Conservation (phyloP, 2,113 vertebrate species). For the Trachemys scripta region DNA sequence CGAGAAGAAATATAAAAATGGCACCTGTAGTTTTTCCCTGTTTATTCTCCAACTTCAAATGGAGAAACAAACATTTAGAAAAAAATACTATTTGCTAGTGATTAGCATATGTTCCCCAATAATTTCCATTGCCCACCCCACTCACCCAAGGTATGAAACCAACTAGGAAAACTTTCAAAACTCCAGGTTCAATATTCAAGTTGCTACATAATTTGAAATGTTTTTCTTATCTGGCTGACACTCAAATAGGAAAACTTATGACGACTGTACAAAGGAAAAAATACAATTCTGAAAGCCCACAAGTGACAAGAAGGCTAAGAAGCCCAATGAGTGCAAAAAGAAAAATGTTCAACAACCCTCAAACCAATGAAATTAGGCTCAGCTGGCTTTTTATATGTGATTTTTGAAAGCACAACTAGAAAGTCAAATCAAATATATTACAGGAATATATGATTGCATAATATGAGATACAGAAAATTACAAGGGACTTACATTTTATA, state of each 20-base stretch:
- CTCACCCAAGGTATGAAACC: not conserved
- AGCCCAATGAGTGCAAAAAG: not conserved
- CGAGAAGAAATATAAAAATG: not conserved
- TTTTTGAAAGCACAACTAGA: constrained; percentile 22
- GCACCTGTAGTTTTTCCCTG: not conserved
- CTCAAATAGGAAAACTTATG: not conserved
- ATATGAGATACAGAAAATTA: constrained; percentile 47
- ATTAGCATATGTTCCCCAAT: not conserved
- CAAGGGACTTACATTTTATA: constrained; percentile 31
- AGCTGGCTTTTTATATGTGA: not conserved
- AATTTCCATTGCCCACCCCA: not conserved
- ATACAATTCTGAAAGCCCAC: not conserved
- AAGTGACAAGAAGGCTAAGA: not conserved
- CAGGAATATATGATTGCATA: constrained; percentile 9
- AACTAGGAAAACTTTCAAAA: no score
- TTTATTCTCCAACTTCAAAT: not conserved
- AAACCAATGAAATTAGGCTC: not conserved
- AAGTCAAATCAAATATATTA: constrained; percentile 19
- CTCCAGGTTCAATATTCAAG: not conserved
- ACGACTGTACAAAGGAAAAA: not conserved
- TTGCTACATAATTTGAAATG: not conserved
- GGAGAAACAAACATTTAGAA: not conserved
- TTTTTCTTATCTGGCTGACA: not conserved
- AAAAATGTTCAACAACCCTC: not conserved
- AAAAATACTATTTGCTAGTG: not conserved